phyloP scores from a whole-genome alignment of 2,797 vertebrate species.

The Sebastes vulpes region DNA sequence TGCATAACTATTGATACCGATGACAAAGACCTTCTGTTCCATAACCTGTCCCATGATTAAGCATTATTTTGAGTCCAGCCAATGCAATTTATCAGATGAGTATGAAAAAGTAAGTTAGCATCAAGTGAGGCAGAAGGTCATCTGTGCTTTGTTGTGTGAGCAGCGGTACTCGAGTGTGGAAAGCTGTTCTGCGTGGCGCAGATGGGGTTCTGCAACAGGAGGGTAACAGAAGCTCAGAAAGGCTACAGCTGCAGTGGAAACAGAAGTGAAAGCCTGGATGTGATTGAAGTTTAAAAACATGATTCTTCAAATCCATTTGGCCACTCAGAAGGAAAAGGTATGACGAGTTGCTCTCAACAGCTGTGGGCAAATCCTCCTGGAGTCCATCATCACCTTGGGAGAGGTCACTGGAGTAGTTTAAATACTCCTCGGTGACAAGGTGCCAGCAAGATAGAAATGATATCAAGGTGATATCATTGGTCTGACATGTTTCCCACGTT shows the following conservation, averaged over 20 bases:
- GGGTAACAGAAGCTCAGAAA: not conserved
- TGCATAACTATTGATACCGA: not conserved
- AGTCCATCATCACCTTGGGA: slow-evolving; percentile 1
- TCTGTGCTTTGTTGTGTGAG: not conserved
- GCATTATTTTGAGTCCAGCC: not conserved
- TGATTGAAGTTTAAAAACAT: not conserved
- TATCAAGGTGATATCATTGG: not conserved
- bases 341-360: not conserved
- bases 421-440: not conserved
- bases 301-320: not conserved
- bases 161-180: not conserved
- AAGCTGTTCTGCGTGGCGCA: not conserved
- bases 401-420: not conserved
- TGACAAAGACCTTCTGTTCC: not conserved
- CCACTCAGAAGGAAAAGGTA: not conserved
- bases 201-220: not conserved
- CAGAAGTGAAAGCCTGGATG: not conserved
- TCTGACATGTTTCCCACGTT: not conserved
- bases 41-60: not conserved
- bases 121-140: not conserved
- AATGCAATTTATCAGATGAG: not conserved
- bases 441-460: not conserved
- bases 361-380: not conserved
- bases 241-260: not conserved
- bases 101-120: not conserved